Evolutionary conservation across 2,888 invertebrate genomes (phyloP).

Genomic region (Andrena bucephala): DNA sequence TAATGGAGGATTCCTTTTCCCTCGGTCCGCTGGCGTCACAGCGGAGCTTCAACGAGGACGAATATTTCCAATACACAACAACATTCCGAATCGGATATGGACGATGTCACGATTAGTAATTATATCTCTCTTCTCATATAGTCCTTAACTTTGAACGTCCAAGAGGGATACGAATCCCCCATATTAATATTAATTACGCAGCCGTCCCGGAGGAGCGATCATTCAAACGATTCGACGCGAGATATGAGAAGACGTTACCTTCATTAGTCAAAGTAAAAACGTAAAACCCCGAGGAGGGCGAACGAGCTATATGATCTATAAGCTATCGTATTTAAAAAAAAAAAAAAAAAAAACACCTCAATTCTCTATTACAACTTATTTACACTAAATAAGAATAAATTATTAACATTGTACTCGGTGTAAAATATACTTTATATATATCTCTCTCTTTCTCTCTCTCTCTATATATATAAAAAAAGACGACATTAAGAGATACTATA

Average conservation of each 20-base stretch:
- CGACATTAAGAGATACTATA: constrained; percentile 1
- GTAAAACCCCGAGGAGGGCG: constrained; percentile 37
- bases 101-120: constrained; percentile 41
- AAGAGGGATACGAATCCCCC: not conserved
- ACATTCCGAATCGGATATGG: constrained; percentile 30
- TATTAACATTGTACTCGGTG: constrained; percentile 54
- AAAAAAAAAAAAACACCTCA: constrained; percentile 45
- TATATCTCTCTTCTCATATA: constrained; percentile 39
- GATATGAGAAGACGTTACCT: constrained; percentile 23
- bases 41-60: constrained; percentile 46
- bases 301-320: constrained; percentile 40
- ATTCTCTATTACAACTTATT: constrained; percentile 48
- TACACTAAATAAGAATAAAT: constrained; percentile 59
- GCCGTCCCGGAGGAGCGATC: constrained; percentile 11
- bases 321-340: constrained; percentile 42
- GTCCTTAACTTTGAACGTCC: constrained; percentile 26
- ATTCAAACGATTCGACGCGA: constrained; percentile 6
- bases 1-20: constrained; percentile 10
- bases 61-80: constrained; percentile 33
- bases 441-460: too few species aligned
- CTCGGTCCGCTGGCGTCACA: constrained; percentile 14
- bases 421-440: constrained; percentile 46
- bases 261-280: constrained; percentile 42
- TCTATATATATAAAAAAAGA: constrained; percentile 16
- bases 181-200: constrained; percentile 29